Conservation (phyloP, 1,140 invertebrate species). For the Zaprionus taronus region DNA sequence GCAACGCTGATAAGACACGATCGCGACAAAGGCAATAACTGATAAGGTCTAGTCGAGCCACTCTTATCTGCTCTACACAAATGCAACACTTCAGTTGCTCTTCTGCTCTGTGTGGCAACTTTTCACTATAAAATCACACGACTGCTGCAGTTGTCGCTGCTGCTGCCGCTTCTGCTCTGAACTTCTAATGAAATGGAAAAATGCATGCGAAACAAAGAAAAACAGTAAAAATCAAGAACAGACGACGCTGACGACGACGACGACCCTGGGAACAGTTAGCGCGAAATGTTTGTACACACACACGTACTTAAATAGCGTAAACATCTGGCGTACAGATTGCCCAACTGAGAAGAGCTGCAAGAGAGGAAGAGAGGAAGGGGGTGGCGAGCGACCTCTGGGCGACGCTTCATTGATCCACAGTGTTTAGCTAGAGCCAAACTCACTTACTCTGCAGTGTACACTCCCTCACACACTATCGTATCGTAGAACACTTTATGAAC, state of each 20-base stretch:
- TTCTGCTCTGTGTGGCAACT: conserved; percentile 22
- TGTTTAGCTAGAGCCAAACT: conserved; percentile 38
- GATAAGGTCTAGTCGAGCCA: conserved; percentile 54
- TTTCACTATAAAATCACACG: conserved; percentile 18
- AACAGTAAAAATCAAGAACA: conserved; percentile 47
- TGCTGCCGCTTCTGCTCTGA: conserved; percentile 17
- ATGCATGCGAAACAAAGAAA: conserved; percentile 41
- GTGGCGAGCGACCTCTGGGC: conserved; percentile 31
- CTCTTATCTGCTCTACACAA: background rate
- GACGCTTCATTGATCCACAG: conserved; percentile 41
- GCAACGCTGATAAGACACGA: conserved; percentile 64
- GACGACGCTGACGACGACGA: conserved; percentile 20
- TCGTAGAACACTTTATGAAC: conserved; percentile 44
- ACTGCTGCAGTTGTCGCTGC: conserved; percentile 9
- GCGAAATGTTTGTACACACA: conserved; percentile 34
- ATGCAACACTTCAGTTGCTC: background rate
- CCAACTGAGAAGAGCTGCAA: conserved; percentile 1
- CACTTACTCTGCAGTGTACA: conserved; percentile 32
- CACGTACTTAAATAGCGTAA: conserved; percentile 13
- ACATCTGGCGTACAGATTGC: conserved; percentile 52
- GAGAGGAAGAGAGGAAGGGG: background rate
- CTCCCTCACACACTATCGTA: conserved; percentile 38
- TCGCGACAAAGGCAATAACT: conserved; percentile 58
- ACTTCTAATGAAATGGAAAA: conserved; percentile 55
- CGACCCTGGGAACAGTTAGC: conserved; percentile 49